Evolutionary conservation across 2,113 vertebrate species (phyloP).

Genomic region (Notothenia coriiceps): DNA sequence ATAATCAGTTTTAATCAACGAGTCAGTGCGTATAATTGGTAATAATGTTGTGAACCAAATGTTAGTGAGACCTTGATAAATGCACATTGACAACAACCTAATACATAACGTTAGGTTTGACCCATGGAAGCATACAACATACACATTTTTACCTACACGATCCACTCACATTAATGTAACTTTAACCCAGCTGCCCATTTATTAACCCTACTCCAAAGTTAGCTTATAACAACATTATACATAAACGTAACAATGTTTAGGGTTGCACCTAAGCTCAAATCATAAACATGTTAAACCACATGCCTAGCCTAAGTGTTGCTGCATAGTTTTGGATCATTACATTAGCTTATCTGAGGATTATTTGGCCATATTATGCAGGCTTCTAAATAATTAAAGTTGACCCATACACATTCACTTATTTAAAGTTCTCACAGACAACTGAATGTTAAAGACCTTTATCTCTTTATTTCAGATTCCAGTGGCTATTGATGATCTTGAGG

Average conservation of each 20-base stretch:
- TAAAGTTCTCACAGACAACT: background rate
- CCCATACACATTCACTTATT: background rate
- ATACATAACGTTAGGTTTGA: background rate
- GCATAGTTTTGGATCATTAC: background rate
- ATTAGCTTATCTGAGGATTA: background rate
- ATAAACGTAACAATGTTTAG: background rate
- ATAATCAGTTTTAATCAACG: background rate
- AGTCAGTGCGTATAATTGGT: background rate
- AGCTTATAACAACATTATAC: too few relatives aligned
- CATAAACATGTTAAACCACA: background rate
- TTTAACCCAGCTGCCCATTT: background rate
- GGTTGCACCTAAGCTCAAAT: background rate
- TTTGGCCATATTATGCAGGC: background rate
- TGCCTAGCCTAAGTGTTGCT: background rate
- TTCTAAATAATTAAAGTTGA: background rate
- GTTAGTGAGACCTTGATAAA: background rate
- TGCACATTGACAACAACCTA: too few relatives aligned
- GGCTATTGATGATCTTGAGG: slow-evolving; percentile 81
- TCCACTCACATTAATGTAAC: background rate
- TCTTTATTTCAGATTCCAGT: slow-evolving; percentile 77
- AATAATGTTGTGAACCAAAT: background rate
- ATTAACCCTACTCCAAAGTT: background rate
- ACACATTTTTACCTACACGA: background rate
- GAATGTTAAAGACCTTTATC: background rate
- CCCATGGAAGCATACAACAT: too few relatives aligned